Evolutionary conservation across 2,113 vertebrate genomes (phyloP).

Genomic region (Abramis brama): DNA sequence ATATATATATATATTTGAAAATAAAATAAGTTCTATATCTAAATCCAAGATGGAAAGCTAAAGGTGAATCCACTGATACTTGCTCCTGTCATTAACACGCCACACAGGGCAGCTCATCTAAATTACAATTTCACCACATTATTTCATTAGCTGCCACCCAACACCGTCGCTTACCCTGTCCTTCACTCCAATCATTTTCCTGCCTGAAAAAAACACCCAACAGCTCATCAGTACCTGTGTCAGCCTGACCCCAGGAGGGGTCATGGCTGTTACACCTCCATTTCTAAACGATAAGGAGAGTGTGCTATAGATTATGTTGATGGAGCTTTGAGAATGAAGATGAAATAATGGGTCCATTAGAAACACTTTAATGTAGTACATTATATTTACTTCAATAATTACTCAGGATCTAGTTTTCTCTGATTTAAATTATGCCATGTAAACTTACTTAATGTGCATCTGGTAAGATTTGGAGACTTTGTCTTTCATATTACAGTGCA

Average conservation of each 20-base stretch:
- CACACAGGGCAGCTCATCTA: constrained; percentile 86
- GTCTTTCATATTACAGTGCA: neutral
- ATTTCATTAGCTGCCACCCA: constrained; percentile 84
- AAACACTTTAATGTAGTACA: neutral
- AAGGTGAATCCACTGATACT: constrained; percentile 84
- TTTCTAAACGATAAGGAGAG: neutral
- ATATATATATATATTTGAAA: neutral
- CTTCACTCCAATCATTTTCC: neutral
- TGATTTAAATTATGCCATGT: neutral
- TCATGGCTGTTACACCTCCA: neutral
- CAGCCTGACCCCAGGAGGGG: neutral
- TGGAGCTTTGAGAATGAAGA: neutral
- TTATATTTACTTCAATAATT: neutral
- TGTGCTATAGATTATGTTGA: neutral
- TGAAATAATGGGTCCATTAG: neutral
- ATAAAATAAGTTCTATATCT: neutral
- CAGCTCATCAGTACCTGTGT: neutral
- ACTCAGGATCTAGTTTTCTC: neutral
- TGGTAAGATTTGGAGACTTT: neutral
- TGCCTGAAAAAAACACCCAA: neutral
- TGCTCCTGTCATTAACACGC: constrained; percentile 90
- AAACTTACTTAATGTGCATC: neutral
- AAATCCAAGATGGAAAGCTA: constrained; percentile 84
- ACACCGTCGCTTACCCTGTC: constrained; percentile 76
- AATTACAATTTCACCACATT: constrained; percentile 87